Evolutionary conservation across 2,113 vertebrate species (phyloP).

Genomic region (Onychorhynchus coronatus): DNA sequence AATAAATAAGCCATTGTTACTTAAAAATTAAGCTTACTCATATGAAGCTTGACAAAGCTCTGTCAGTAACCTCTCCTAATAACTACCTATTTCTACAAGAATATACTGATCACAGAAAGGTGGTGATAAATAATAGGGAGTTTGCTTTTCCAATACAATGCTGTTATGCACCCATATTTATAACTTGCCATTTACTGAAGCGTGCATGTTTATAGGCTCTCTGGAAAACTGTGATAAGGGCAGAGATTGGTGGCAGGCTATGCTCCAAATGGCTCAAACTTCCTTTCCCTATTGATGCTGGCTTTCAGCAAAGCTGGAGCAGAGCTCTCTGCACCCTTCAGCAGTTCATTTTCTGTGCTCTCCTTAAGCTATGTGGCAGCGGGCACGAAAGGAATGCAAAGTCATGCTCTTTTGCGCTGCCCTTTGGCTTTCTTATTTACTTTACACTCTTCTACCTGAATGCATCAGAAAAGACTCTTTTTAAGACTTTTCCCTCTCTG

Average conservation of each 20-base stretch:
- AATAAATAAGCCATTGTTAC: neutral
- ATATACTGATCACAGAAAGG: neutral
- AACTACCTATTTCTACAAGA: neutral
- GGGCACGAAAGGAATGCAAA: neutral
- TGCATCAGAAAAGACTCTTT: slow-evolving; percentile 44
- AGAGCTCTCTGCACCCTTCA: neutral
- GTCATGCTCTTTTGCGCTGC: slow-evolving; percentile 18
- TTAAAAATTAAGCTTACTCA: slow-evolving; percentile 14
- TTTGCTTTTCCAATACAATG: neutral
- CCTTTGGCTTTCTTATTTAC: slow-evolving; percentile 54
- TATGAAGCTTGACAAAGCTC: neutral
- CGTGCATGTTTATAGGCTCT: neutral
- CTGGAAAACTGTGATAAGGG: slow-evolving; percentile 16
- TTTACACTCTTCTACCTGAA: slow-evolving; percentile 60
- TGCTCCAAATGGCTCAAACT: neutral
- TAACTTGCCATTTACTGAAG: neutral
- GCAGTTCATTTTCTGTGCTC: neutral
- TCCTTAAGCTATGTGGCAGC: neutral
- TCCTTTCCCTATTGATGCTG: neutral
- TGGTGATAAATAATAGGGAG: neutral
- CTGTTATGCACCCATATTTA: neutral
- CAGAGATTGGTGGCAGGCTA: neutral
- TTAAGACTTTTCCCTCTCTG: neutral
- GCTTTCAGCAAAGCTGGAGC: neutral
- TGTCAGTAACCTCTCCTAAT: neutral